Evolutionary conservation across 2,113 vertebrate genomes (phyloP), one percentile per base, ranked within the genome.

Genomic region (Atrichornis clamosus): DNA sequence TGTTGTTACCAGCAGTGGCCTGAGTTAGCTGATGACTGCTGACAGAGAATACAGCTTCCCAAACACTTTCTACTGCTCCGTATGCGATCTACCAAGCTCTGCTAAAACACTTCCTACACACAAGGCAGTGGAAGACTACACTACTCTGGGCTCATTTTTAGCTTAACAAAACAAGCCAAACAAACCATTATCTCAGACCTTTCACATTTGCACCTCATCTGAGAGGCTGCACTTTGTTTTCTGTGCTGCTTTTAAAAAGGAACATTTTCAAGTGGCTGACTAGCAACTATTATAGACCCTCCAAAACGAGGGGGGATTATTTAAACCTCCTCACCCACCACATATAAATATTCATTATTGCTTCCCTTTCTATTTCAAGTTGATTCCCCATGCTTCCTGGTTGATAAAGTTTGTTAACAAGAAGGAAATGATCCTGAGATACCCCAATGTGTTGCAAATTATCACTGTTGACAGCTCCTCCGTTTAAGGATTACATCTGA

Each of bases 401-500:
- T 87, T 95, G 96, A 96, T 95, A 87, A 95, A 96, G 79, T 91
- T 94, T 93, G 83, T 93, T 93, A 97, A 80, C 68, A 96, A 93
- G 87, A 84, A 94, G 79, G 93, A 96, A 96, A 95, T 50, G 80
- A 91, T 89, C 68, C 94, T 84, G 70, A 84, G 87, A 94, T 92
- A 96, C 83, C 83, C 83, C 73, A 84, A 89, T 21, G 84, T 83
- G 89, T 90, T 92, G 95, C 79, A 93, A 87, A 93, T 95, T 89
- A 96, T 67, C 81, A 78, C 50, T 87, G 88, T 39, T 89, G 93
- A 93, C 92, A 95, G 93, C 82, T 93, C 86, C 93, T 95, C 15
- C 41, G 7, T 95, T 95, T 94, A 97, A 97, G 85, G 96, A 95
- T 97, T 96, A 55, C 73, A 97, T 96, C 93, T 96, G 97, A 98